These are phyloP conservation scores for Thelaira solivaga DNA, from an alignment of 2,888 invertebrate genomes.

Conservation along the genomic window DNA sequence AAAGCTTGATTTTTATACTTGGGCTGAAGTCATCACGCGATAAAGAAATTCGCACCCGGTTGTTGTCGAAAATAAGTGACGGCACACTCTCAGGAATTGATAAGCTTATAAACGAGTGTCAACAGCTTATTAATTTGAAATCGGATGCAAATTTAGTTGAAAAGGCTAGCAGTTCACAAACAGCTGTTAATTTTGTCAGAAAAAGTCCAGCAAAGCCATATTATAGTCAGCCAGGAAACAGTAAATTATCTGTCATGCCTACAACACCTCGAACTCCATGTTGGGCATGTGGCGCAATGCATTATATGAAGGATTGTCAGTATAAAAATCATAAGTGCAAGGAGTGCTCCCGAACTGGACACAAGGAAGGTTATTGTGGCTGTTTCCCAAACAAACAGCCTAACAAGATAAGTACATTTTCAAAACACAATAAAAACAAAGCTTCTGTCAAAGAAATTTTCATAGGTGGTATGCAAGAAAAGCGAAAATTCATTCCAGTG, in stretches of 20 bases:
- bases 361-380: constrained; percentile 76
- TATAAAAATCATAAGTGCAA: constrained; percentile 18
- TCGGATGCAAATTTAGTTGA: constrained; percentile 8
- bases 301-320: constrained; percentile 20
- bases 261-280: constrained; percentile 2
- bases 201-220: too few relatives aligned
- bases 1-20: constrained; percentile 10
- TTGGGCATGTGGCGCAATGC: constrained; percentile 34
- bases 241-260: background rate
- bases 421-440: too few relatives aligned
- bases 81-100: background rate
- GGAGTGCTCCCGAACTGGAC: too few relatives aligned
- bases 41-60: constrained; percentile 9
- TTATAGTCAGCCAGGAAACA: too few relatives aligned
- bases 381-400: constrained; percentile 40
- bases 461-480: too few relatives aligned
- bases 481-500: constrained; percentile 2
- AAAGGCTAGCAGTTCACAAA: background rate
- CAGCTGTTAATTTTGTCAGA: background rate
- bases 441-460: too few relatives aligned
- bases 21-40: background rate
- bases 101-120: constrained; percentile 18
- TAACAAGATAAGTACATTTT: too few relatives aligned
- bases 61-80: constrained; percentile 13
- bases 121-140: constrained; percentile 6